Percentiles rank a stretch among this genome's conserved stretches.
Conservation (phyloP, 1,140 invertebrate species). For the Aphelenchoides avenae region DNA sequence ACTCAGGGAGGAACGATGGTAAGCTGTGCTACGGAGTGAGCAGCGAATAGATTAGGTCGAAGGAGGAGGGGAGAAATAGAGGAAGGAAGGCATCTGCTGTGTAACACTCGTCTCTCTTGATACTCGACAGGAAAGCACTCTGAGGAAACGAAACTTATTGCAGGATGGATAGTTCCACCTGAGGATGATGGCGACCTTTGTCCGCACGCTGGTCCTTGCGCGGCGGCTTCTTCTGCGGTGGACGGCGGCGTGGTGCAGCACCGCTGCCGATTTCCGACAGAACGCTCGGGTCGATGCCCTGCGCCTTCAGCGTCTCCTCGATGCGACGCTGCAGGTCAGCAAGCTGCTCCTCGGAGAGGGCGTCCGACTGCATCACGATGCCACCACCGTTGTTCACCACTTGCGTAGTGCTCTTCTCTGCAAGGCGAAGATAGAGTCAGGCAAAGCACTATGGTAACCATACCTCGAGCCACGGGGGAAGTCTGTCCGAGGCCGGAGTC, state of each 20-base stretch:
- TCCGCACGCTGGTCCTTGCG: too few relatives aligned
- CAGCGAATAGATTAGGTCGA: too few relatives aligned
- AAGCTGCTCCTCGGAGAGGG: slow-evolving; percentile 47
- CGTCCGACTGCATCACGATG: slow-evolving; percentile 51
- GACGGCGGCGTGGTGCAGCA: slow-evolving; percentile 6
- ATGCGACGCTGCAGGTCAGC: slow-evolving; percentile 47
- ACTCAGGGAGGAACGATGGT: too few relatives aligned
- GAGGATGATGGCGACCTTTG: too few relatives aligned
- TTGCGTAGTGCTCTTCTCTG: slow-evolving; percentile 38
- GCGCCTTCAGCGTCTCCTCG: slow-evolving; percentile 26
- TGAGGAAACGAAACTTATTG: too few relatives aligned
- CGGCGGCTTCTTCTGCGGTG: not conserved
- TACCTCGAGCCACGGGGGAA: slow-evolving; percentile 39
- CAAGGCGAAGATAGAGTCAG: too few relatives aligned
- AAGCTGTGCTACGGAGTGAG: too few relatives aligned
- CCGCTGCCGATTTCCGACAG: slow-evolving; percentile 20
- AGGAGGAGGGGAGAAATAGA: too few relatives aligned
- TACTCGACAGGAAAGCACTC: too few relatives aligned
- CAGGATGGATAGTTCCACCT: too few relatives aligned
- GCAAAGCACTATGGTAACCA: slow-evolving; percentile 20
- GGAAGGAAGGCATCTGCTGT: too few relatives aligned
- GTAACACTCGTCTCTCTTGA: too few relatives aligned
- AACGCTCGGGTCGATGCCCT: slow-evolving; percentile 36
- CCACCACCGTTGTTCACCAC: slow-evolving; percentile 44
- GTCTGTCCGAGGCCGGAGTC: slow-evolving; percentile 47